phyloP scores from a whole-genome alignment of 2,888 invertebrate genomes.

The Prosopocoilus inquinatus region DNA sequence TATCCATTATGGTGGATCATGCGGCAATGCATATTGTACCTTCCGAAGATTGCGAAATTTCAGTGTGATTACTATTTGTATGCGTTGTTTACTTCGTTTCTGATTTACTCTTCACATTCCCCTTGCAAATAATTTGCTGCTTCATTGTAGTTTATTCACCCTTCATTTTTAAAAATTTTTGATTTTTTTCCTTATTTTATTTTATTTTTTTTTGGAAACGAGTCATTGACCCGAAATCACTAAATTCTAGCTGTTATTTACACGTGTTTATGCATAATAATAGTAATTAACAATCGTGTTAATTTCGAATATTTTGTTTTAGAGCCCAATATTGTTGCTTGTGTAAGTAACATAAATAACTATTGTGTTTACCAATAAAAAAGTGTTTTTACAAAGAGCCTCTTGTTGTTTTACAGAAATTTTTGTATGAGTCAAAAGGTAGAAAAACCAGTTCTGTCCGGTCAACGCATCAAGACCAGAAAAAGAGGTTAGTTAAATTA shows the following conservation, averaged over 20 bases:
- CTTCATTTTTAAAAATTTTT: no score
- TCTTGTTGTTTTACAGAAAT: constrained; percentile 46
- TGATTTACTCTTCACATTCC: background rate
- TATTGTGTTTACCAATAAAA: constrained; percentile 12
- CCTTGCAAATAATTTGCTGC: background rate
- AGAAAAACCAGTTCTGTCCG: constrained; percentile 99
- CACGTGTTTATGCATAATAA: constrained; percentile 4
- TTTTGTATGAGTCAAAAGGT: constrained; percentile 99
- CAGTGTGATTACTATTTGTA: no score
- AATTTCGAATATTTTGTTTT: constrained; percentile 22
- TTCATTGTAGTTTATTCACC: background rate
- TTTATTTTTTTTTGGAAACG: constrained; percentile 11
- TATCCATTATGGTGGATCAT: constrained; percentile 34
- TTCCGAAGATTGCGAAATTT: background rate
- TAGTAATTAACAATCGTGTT: constrained; percentile 11
- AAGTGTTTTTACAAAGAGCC: constrained; percentile 5
- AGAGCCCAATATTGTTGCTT: constrained; percentile 24
- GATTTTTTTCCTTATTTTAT: no score
- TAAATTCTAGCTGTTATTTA: constrained; percentile 17
- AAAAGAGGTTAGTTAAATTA: constrained; percentile 88
- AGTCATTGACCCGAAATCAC: constrained; percentile 24
- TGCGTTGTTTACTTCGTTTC: constrained; percentile 1
- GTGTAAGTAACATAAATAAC: constrained; percentile 22
- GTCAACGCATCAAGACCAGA: constrained; percentile 99
- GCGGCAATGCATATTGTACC: constrained; percentile 25